phyloP scores from a whole-genome alignment of 2,797 vertebrate species.

The Oryzias dopingdopingensis region DNA sequence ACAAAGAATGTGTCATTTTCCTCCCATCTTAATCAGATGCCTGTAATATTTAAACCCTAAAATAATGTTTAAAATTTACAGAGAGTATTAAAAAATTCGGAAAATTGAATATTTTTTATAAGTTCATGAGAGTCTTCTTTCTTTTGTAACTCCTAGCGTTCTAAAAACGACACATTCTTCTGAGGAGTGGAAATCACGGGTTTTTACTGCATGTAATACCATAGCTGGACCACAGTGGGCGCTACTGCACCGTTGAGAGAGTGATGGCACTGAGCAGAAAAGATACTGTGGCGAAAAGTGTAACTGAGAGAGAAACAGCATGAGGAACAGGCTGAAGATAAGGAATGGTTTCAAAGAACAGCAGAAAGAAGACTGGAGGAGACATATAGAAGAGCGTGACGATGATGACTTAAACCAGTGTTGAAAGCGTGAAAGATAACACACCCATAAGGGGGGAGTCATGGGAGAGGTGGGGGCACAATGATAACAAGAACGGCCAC shows the following conservation, averaged over 20 bases:
- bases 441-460: conserved; percentile 45
- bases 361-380: conserved; percentile 18
- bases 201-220: conserved; percentile 57
- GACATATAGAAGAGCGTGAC: conserved; percentile 14
- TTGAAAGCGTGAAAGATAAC: conserved; percentile 21
- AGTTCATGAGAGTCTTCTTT: neutral
- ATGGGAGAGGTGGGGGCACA: conserved; percentile 32
- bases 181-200: conserved; percentile 42
- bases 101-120: too few relatives aligned
- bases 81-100: too few relatives aligned
- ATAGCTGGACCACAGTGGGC: conserved; percentile 63
- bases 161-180: conserved; percentile 48
- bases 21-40: conserved; percentile 34
- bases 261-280: conserved; percentile 44
- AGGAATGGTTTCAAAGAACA: conserved; percentile 44
- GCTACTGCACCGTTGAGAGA: conserved; percentile 56
- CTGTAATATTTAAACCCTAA: conserved; percentile 32
- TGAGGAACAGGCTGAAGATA: conserved; percentile 32
- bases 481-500: conserved; percentile 56
- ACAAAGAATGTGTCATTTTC: conserved; percentile 50
- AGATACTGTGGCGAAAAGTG: conserved; percentile 58
- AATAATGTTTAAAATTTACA: neutral
- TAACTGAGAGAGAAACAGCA: conserved; percentile 31
- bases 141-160: conserved; percentile 44
- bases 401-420: conserved; percentile 57